These are phyloP conservation scores for Nemotelus pantherinus DNA, from an alignment of 2,888 invertebrate genomes.

Conservation along the genomic window DNA sequence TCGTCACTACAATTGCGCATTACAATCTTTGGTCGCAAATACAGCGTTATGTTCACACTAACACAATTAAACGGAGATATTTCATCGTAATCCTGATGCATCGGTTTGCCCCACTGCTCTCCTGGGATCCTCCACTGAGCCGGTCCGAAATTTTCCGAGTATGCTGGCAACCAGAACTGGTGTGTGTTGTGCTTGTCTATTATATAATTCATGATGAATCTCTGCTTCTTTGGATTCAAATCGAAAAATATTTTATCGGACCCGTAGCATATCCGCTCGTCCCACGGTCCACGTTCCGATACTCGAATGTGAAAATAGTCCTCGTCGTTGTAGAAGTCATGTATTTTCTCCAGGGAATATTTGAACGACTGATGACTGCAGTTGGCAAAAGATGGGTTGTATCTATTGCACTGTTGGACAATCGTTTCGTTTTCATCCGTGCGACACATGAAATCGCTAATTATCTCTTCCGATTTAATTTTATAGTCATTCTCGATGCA, in stretches of 20 bases:
- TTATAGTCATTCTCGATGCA: slow-evolving; percentile 32
- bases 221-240: slow-evolving; percentile 50
- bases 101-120: slow-evolving; percentile 57
- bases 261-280: slow-evolving; percentile 57
- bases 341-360: slow-evolving; percentile 36
- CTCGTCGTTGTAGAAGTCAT: slow-evolving; percentile 53
- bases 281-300: slow-evolving; percentile 56
- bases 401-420: slow-evolving; percentile 10
- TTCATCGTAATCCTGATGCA: slow-evolving; percentile 52
- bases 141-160: slow-evolving; percentile 64
- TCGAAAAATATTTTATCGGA: slow-evolving; percentile 54
- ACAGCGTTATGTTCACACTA: slow-evolving; percentile 23
- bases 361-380: slow-evolving; percentile 33
- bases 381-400: slow-evolving; percentile 19
- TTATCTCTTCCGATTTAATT: slow-evolving; percentile 18
- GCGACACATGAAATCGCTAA: slow-evolving; percentile 35
- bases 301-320: slow-evolving; percentile 59
- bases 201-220: slow-evolving; percentile 58
- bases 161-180: slow-evolving; percentile 67
- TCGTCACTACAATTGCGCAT: slow-evolving; percentile 54
- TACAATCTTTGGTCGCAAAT: slow-evolving; percentile 42
- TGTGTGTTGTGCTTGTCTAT: slow-evolving; percentile 50
- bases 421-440: slow-evolving; percentile 29
- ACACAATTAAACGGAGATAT: slow-evolving; percentile 56
- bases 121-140: slow-evolving; percentile 67